A percentile compares a stretch with the other conserved stretches of the same genome.
phyloP scores from a whole-genome alignment of 2,113 vertebrate genomes.

The Tretioscincus oriximinensis region DNA sequence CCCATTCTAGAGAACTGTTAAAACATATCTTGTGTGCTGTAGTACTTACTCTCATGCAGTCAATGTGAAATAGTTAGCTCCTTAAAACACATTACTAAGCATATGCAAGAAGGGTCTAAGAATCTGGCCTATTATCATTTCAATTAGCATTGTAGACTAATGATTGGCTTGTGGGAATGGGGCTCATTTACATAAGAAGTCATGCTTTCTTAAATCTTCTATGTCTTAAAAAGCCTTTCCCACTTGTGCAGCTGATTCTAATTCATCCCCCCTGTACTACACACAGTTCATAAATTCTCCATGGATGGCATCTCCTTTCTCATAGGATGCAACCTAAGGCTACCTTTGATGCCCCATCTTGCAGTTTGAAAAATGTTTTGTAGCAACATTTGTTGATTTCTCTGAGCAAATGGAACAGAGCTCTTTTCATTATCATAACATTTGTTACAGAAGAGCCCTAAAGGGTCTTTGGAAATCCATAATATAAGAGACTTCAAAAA shows the following conservation, averaged over 20 bases:
- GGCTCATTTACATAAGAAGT: neutral
- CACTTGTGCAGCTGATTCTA: conserved; percentile 31
- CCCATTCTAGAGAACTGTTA: too few species aligned
- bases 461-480: conserved; percentile 50
- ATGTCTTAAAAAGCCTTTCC: conserved; percentile 28
- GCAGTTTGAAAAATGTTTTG: conserved; percentile 53
- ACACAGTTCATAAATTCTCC: neutral
- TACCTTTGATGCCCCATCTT: conserved; percentile 43
- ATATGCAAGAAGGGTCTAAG: neutral
- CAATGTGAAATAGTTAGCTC: too few species aligned
- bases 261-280: conserved; percentile 12
- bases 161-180: conserved; percentile 2
- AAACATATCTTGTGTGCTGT: too few species aligned
- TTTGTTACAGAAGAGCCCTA: conserved; percentile 52
- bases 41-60: too few species aligned
- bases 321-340: conserved; percentile 53
- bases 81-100: too few species aligned
- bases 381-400: conserved; percentile 59
- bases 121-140: neutral
- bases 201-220: conserved; percentile 22
- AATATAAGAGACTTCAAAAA: conserved; percentile 17
- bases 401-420: conserved; percentile 28
- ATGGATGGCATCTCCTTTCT: conserved; percentile 42
- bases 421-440: conserved; percentile 56
- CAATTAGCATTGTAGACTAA: neutral